These are phyloP conservation scores for Cheilinus undulatus DNA, from an alignment of 2,113 vertebrate genomes.

Conservation along the genomic window DNA sequence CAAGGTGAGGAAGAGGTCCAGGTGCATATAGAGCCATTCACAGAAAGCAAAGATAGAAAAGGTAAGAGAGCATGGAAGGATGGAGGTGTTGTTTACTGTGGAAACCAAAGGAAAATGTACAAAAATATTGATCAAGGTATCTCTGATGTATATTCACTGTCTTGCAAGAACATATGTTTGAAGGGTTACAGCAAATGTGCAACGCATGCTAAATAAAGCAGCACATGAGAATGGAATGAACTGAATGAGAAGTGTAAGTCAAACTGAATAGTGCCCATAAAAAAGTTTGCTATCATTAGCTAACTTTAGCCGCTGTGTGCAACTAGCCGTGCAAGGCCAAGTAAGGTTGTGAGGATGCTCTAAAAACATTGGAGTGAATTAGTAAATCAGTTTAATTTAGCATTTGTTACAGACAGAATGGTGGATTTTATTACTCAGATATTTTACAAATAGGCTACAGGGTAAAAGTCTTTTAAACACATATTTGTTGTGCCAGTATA, in stretches of 20 bases:
- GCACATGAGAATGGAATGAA: not conserved
- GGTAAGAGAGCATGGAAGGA: not conserved
- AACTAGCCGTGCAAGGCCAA: not conserved
- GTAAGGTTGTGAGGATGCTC: no score
- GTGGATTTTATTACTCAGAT: no score
- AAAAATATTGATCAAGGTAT: slow-evolving; percentile 33
- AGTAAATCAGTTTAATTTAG: no score
- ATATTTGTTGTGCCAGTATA: no score
- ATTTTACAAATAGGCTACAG: no score
- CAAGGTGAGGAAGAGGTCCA: not conserved
- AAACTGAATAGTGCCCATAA: not conserved
- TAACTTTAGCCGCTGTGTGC: not conserved
- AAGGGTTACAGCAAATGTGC: not conserved
- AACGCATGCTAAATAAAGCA: no score
- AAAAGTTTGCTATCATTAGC: not conserved
- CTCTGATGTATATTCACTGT: slow-evolving; percentile 4
- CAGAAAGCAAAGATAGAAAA: not conserved
- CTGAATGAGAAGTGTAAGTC: not conserved
- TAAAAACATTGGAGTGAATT: no score
- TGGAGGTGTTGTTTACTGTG: slow-evolving; percentile 9
- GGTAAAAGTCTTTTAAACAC: no score
- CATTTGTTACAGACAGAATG: no score
- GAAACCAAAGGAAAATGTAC: slow-evolving; percentile 11
- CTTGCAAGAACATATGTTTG: slow-evolving; percentile 2
- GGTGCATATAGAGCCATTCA: not conserved